Base-by-base conservation (phyloP, 2,113 vertebrate genomes). In the Chloebia gouldiae region DNA sequence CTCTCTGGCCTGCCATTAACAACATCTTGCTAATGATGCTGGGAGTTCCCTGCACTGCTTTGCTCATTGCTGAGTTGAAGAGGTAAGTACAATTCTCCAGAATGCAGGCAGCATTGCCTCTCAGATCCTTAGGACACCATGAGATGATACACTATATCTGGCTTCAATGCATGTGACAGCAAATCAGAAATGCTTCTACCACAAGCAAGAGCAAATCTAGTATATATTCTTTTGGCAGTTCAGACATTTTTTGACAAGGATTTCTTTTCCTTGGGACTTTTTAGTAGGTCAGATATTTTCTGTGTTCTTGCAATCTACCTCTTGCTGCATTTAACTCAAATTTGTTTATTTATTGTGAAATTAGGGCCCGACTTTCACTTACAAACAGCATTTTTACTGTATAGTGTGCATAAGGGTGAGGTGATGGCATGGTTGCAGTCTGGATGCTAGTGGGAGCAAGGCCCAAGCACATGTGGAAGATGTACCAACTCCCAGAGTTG, bases 21-120 rank as follows among this genome's bases (percentile, higher is more conserved):
- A 99, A 98, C 39, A 98, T 99, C 96, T 99, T 99, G 0, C 97
- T 99, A 50, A 99, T 99, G 99, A 98, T 98, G 2, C 96, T 99
- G 77, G 99, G 99, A 27, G 98, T 99, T 94, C 99, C 99, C 27
- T 99, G 99, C 90, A 99, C 98, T 1, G 98, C 77, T 5, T 97
- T 99, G 81, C 99, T 99, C 30, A 97, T 99, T 31, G 98, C 98
- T 5, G 99, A 99, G 95, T 98, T 99, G 7, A 99, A 98, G 95
- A 99, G 99, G 99, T 99, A 69, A 95, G 97, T 95, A 31, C 14
- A 4, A 3, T 68, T 82, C 12, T 84, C 15, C 17, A 68, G 44
- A 63, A 45, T 47, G 45, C 49, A 69, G n/a, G 42, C 47, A 65
- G 44, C 1, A 0, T 72, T 47, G 22, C 16, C 44, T 68, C 45